phyloP scores from a whole-genome alignment of 2,797 vertebrate genomes.

The Pempheris klunzingeri region DNA sequence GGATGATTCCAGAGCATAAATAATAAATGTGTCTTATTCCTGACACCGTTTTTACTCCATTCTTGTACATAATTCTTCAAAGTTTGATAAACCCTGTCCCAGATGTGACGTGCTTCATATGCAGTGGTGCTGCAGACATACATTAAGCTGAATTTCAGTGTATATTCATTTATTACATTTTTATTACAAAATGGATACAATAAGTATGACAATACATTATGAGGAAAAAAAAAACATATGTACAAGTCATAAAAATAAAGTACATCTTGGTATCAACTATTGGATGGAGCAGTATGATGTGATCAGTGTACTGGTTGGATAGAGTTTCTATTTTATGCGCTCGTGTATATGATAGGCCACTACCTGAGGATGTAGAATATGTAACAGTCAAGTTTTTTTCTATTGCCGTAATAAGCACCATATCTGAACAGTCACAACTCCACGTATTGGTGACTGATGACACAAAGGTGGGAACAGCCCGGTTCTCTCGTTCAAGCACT shows the following conservation, averaged over 20 bases:
- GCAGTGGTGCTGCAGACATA: neutral
- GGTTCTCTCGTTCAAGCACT: slow-evolving; percentile 77
- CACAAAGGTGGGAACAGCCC: slow-evolving; percentile 52
- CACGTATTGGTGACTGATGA: slow-evolving; percentile 43
- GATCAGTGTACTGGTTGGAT: slow-evolving; percentile 25
- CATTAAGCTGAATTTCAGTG: slow-evolving; percentile 20
- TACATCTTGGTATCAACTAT: slow-evolving; percentile 91
- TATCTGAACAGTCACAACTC: slow-evolving; percentile 46
- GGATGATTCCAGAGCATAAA: neutral
- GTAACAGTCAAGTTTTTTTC: slow-evolving; percentile 44
- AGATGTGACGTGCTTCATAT: neutral
- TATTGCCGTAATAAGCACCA: slow-evolving; percentile 46
- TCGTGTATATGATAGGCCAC: slow-evolving; percentile 31
- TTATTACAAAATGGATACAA: slow-evolving; percentile 78
- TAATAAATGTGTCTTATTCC: neutral
- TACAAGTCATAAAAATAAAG: slow-evolving; percentile 95
- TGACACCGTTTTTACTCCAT: too few species aligned
- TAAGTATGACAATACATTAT: slow-evolving; percentile 78
- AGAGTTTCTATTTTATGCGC: slow-evolving; percentile 29
- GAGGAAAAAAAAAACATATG: slow-evolving; percentile 84
- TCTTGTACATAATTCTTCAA: neutral
- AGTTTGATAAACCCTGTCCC: neutral
- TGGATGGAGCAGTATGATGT: slow-evolving; percentile 71
- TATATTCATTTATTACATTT: slow-evolving; percentile 76
- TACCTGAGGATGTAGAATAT: slow-evolving; percentile 64